Base-by-base conservation (phyloP, 2,888 invertebrate species). In the Polyommatus iphigenia region DNA sequence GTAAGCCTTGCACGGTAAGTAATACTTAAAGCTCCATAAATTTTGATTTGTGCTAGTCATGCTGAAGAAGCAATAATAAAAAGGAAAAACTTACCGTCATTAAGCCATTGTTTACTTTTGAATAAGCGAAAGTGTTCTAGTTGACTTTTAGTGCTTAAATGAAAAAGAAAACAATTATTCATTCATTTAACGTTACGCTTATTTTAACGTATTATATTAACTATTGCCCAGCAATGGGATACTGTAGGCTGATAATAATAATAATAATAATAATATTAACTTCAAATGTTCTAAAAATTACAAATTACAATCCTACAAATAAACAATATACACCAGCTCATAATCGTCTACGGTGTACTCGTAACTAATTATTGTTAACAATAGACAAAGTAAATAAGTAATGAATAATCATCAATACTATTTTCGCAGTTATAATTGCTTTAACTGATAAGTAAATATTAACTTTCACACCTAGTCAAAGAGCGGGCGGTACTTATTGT, bases 391-490 rank as follows among this genome's bases (percentile, higher is more conserved):
- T 29, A 13, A 67, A 29, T 32, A 67, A 32, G 15, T 18, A 29
- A 67, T 62, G 0, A 62, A 13, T 24, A 62, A 24, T 62, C 62
- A 24, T 67, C 15, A 67, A 29, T 67, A 67, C 29, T 67, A 67
- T 29, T 67, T 67, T 29, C 6, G 29, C 67, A 20, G 29, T 67
- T 29, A 67, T 73, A 73, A 41, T 73, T 73, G 46, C 41, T 20
- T 41, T 73, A 46, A 73, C 20, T 73, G 41, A 20, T 73, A 46
- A 46, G 73, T 46, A 41, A 73, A 20, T 41, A 46, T 73, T 46
- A 73, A 73, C 73, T 73, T 73, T 73, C 73, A 50, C 46, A 73
- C 46, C 20, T 41, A 46, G 46, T 73, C 24, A 73, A 50, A 73
- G 15, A 15, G 41, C 20, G 46, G 41, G 41, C 72, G 41, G 13